phyloP scores from a whole-genome alignment of 2,113 vertebrate genomes.

The Sterna hirundo region DNA sequence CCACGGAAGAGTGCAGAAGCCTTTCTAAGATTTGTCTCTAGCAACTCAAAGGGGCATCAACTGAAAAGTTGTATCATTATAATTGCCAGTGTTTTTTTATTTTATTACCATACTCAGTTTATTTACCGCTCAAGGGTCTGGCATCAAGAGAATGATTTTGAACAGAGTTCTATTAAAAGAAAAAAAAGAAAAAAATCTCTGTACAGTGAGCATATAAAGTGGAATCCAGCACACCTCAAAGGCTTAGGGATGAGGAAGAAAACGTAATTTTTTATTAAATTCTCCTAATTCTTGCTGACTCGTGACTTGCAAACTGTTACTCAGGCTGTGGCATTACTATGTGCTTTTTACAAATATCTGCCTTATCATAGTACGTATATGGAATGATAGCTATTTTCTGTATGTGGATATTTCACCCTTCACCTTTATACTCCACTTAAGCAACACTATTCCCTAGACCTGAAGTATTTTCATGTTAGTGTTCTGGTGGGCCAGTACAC shows the following conservation, averaged over 20 bases:
- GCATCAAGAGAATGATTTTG: not conserved
- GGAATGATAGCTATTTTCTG: not conserved
- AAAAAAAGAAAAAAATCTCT: not conserved
- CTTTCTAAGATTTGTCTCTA: not conserved
- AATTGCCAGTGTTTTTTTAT: not conserved
- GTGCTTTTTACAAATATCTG: not conserved
- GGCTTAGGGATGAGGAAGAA: not conserved
- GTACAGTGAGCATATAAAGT: not conserved
- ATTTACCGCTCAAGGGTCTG: not conserved
- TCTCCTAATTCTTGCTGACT: not conserved
- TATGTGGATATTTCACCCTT: not conserved
- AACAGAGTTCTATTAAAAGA: not conserved
- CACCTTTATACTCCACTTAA: not conserved
- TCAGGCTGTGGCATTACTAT: not conserved
- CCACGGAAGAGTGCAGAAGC: not conserved
- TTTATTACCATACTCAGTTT: not conserved
- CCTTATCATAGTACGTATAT: not conserved
- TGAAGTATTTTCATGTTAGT: not conserved
- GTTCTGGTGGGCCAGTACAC: not conserved
- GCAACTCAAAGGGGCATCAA: not conserved
- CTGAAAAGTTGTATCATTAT: not conserved
- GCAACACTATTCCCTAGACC: not conserved
- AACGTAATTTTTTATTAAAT: not conserved
- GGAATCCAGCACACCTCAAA: not conserved
- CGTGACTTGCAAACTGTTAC: not conserved